phyloP scores from a whole-genome alignment of 2,888 invertebrate species.

The Sisyra nigra region DNA sequence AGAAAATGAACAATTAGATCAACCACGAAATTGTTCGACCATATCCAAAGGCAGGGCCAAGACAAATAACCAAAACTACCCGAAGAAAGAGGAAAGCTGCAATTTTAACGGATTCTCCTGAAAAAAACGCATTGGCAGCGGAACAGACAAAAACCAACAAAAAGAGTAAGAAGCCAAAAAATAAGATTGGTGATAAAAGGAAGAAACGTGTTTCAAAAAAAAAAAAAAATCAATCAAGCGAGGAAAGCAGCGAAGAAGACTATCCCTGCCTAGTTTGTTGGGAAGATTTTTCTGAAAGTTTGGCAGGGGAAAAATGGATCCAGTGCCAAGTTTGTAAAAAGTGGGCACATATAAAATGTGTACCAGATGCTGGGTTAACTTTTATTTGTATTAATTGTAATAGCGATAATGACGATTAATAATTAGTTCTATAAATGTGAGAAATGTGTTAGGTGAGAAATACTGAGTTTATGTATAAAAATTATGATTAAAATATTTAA shows the following conservation, averaged over 20 bases:
- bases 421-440: too few species aligned
- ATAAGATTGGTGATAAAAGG: slow-evolving; percentile 6
- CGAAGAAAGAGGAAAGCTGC: slow-evolving; percentile 10
- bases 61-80: slow-evolving; percentile 7
- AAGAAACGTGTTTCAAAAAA: slow-evolving; percentile 12
- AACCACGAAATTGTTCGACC: slow-evolving; percentile 15
- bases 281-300: slow-evolving; percentile 15
- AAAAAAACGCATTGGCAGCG: slow-evolving; percentile 9
- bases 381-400: slow-evolving; percentile 11
- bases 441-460: too few species aligned
- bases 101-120: slow-evolving; percentile 9
- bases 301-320: slow-evolving; percentile 15
- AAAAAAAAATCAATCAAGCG: slow-evolving; percentile 15
- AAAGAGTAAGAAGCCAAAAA: slow-evolving; percentile 12
- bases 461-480: too few species aligned
- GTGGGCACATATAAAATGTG: too few species aligned
- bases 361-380: too few species aligned
- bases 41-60: slow-evolving; percentile 15
- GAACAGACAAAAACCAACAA: slow-evolving; percentile 11
- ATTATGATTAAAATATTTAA: too few species aligned
- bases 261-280: slow-evolving; percentile 16
- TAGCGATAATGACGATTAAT: slow-evolving; percentile 8
- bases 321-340: slow-evolving; percentile 13
- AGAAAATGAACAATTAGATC: slow-evolving; percentile 13
- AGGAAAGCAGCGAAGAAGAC: slow-evolving; percentile 14